phyloP scores from a whole-genome alignment of 1,140 invertebrate species.

The Zaprionus ghesquierei region DNA sequence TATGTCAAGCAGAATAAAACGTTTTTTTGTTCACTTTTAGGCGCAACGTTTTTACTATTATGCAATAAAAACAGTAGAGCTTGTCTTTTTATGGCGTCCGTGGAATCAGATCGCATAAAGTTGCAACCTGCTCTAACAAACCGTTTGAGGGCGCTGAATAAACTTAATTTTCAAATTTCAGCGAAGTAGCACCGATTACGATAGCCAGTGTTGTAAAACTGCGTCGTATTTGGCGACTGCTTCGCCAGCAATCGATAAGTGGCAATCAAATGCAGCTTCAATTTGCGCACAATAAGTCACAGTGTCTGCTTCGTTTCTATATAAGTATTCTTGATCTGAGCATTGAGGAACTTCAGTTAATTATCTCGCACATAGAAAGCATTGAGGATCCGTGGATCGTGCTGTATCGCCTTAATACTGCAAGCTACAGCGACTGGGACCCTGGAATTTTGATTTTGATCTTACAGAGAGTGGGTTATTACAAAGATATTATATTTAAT shows the following conservation, averaged over 20 bases:
- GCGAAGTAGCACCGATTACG: neutral
- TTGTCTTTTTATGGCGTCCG: neutral
- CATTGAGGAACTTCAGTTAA: neutral
- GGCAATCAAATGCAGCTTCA: neutral
- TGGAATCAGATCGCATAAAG: neutral
- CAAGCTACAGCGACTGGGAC: neutral
- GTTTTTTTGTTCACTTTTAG: neutral
- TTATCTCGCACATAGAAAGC: neutral
- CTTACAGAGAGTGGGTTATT: neutral
- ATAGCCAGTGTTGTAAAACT: neutral
- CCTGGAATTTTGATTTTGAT: neutral
- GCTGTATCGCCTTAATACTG: neutral
- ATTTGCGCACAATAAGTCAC: too few relatives aligned
- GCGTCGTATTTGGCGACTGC: neutral
- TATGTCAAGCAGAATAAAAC: neutral
- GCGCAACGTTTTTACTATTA: neutral
- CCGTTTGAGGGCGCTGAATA: too few relatives aligned
- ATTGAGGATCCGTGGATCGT: neutral
- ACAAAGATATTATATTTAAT: neutral
- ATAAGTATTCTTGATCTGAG: neutral
- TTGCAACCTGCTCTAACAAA: neutral
- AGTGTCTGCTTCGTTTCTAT: neutral
- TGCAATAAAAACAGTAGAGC: neutral
- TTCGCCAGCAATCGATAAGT: conserved; percentile 3
- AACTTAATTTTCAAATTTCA: neutral